Percentiles rank a stretch among this genome's conserved stretches.
Conservation (phyloP, 2,113 vertebrate genomes). For the Pollimyrus isidori region DNA sequence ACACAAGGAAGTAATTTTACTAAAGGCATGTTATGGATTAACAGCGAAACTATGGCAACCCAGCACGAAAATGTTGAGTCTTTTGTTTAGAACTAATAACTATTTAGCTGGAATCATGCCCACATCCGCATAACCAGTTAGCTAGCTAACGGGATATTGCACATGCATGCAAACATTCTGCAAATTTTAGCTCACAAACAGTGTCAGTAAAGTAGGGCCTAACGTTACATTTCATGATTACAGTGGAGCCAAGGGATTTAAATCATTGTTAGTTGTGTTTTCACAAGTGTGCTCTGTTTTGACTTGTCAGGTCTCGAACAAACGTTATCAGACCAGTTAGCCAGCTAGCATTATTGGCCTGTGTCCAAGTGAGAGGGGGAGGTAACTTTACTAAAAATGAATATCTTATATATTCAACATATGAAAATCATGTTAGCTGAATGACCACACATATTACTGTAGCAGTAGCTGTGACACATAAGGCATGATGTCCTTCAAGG, state of each 20-base stretch:
- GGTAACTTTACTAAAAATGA: not conserved
- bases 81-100: not conserved
- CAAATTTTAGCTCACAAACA: not conserved
- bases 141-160: not conserved
- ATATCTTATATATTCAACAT: no score
- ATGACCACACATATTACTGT: no score
- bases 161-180: not conserved
- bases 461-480: no score
- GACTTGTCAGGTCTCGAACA: not conserved
- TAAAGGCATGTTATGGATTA: not conserved
- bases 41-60: not conserved
- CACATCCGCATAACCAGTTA: not conserved
- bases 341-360: not conserved
- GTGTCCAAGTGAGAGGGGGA: not conserved
- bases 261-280: not conserved
- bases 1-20: not conserved
- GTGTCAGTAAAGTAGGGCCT: not conserved
- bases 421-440: no score
- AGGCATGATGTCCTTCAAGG: no score
- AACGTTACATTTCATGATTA: not conserved
- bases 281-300: not conserved
- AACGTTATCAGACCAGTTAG: not conserved
- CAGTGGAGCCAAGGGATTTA: not conserved
- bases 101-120: not conserved
- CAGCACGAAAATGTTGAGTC: not conserved